Percentiles rank a stretch among this genome's conserved stretches.
Conservation (phyloP, 2,797 vertebrate species). For the Chloroceryle amazona region DNA sequence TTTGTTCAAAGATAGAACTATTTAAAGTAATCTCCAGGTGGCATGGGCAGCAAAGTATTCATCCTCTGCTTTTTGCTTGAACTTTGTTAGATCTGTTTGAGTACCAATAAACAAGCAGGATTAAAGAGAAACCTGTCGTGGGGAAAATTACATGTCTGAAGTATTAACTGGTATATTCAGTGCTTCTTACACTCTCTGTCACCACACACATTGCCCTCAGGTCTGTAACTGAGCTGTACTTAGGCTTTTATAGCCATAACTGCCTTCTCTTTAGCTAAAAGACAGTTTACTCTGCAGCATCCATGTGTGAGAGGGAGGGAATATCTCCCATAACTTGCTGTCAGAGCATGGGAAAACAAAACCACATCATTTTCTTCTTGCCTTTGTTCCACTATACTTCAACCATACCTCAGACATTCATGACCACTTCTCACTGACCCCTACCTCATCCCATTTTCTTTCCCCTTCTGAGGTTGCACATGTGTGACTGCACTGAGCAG, state of each 20-base stretch:
- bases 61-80: slow-evolving; percentile 33
- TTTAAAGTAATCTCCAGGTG: background rate
- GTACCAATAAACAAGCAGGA: slow-evolving; percentile 4
- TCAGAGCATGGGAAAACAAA: slow-evolving; percentile 87
- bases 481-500: slow-evolving; percentile 57
- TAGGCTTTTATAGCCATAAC: slow-evolving; percentile 71
- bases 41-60: background rate
- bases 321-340: slow-evolving; percentile 58
- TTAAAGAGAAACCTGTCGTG: slow-evolving; percentile 29
- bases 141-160: slow-evolving; percentile 36
- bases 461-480: slow-evolving; percentile 79
- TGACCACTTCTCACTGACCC: slow-evolving; percentile 87
- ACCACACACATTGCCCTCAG: slow-evolving; percentile 84
- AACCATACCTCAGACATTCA: slow-evolving; percentile 75
- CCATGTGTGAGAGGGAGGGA: background rate
- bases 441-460: slow-evolving; percentile 65
- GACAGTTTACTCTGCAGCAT: background rate
- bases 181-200: slow-evolving; percentile 85
- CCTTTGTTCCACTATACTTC: slow-evolving; percentile 86
- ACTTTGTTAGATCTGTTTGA: slow-evolving; percentile 18
- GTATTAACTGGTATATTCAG: slow-evolving; percentile 72
- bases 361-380: slow-evolving; percentile 79
- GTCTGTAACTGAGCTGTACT: slow-evolving; percentile 88
- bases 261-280: slow-evolving; percentile 74
- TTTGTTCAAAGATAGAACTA: background rate